These are phyloP conservation scores for Rallus crepitans DNA, from an alignment of 2,797 vertebrate genomes.

Conservation along the genomic window DNA sequence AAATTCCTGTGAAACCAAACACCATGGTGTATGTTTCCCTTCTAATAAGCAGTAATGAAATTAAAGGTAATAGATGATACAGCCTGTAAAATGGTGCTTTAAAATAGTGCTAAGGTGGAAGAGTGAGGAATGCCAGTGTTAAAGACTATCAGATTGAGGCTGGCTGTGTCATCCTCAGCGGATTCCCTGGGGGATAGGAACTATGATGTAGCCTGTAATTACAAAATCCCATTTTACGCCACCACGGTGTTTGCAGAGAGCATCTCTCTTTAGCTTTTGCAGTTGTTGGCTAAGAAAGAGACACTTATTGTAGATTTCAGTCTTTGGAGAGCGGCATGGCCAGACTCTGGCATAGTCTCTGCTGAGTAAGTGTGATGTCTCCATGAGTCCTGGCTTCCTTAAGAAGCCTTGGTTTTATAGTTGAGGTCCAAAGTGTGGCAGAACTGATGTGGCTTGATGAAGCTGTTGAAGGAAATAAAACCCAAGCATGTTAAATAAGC, in stretches of 20 bases:
- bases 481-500: background rate
- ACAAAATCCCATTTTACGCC: background rate
- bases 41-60: background rate
- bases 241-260: background rate
- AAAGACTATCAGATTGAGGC: background rate
- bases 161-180: background rate
- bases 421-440: background rate
- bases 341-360: background rate
- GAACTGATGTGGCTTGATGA: background rate
- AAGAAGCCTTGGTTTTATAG: background rate
- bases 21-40: background rate
- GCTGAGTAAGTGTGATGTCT: background rate
- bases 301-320: background rate
- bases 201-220: background rate
- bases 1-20: background rate
- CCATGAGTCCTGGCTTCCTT: background rate
- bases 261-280: background rate
- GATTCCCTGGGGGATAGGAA: background rate
- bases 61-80: background rate
- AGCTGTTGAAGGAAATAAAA: background rate
- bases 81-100: background rate
- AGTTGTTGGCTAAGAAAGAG: background rate
- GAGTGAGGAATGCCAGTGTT: background rate
- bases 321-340: background rate
- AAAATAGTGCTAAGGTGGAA: background rate